These are phyloP conservation scores for Ceratosolen solmsi DNA, from an alignment of 1,140 invertebrate species.

Conservation along the genomic window DNA sequence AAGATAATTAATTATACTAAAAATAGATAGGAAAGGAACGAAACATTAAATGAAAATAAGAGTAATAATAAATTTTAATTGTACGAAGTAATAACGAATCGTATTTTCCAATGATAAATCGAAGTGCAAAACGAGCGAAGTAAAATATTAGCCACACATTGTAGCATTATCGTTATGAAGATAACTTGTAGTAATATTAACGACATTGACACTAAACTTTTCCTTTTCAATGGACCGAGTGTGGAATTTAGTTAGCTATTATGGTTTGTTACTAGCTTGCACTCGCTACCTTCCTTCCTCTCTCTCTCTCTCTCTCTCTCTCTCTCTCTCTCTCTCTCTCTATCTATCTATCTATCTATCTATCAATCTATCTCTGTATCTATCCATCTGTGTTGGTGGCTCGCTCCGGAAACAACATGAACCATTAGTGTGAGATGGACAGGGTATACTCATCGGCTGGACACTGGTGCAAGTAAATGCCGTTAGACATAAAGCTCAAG, in stretches of 20 bases:
- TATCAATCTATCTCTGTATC: too few relatives aligned
- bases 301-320: background rate
- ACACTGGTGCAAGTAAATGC: background rate
- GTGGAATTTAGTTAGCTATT: background rate
- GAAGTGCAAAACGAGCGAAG: background rate
- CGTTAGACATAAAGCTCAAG: background rate
- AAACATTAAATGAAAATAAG: too few relatives aligned
- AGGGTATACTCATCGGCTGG: background rate
- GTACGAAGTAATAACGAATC: too few relatives aligned
- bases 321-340: background rate
- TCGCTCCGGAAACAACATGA: background rate
- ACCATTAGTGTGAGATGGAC: background rate
- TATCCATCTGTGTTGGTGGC: background rate
- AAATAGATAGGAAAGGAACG: too few relatives aligned
- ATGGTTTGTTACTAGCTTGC: slow-evolving; percentile 1
- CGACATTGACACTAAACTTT: background rate
- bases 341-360: background rate
- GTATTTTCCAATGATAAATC: too few relatives aligned
- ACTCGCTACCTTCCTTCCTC: background rate
- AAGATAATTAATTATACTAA: too few relatives aligned
- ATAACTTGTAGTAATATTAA: background rate
- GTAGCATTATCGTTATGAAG: background rate
- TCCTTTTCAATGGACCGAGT: background rate
- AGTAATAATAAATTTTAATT: too few relatives aligned
- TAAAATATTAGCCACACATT: background rate